Percentiles rank a stretch among this genome's conserved stretches.
Conservation (phyloP, 2,797 vertebrate species). For the Poecilia picta region DNA sequence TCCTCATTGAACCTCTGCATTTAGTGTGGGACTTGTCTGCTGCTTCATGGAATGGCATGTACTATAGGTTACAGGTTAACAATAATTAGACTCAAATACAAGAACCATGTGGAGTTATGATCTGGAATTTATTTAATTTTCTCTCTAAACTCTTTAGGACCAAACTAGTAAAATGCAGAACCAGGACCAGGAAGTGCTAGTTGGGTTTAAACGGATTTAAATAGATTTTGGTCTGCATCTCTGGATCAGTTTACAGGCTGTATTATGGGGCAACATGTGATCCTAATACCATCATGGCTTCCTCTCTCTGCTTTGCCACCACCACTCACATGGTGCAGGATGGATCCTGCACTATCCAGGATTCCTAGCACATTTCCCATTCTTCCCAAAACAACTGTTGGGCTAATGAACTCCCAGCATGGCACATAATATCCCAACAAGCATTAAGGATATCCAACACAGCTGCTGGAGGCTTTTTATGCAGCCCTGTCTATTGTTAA, state of each 20-base stretch:
- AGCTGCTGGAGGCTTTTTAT: slow-evolving; percentile 57
- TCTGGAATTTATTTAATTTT: not conserved
- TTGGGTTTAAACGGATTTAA: not conserved
- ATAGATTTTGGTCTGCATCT: not conserved
- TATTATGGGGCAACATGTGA: slow-evolving; percentile 2
- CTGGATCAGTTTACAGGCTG: not conserved
- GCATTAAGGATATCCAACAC: slow-evolving; percentile 40
- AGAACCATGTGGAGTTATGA: not conserved
- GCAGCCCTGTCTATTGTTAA: slow-evolving; percentile 50
- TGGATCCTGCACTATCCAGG: slow-evolving; percentile 40
- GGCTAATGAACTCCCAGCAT: slow-evolving; percentile 65
- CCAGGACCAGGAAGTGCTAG: not conserved
- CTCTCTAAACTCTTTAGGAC: not conserved
- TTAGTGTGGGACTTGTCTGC: not conserved
- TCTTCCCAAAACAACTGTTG: slow-evolving; percentile 62
- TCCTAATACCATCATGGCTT: not conserved
- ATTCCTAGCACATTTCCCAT: slow-evolving; percentile 66
- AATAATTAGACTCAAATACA: not conserved
- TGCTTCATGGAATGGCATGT: not conserved
- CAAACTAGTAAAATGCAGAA: not conserved
- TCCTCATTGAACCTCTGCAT: not conserved
- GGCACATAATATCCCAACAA: slow-evolving; percentile 37
- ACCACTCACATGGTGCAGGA: too few species aligned
- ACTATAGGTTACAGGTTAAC: not conserved
- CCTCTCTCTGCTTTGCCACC: not conserved